Conservation (phyloP, 1,140 invertebrate species). For the Magallana gigas region DNA sequence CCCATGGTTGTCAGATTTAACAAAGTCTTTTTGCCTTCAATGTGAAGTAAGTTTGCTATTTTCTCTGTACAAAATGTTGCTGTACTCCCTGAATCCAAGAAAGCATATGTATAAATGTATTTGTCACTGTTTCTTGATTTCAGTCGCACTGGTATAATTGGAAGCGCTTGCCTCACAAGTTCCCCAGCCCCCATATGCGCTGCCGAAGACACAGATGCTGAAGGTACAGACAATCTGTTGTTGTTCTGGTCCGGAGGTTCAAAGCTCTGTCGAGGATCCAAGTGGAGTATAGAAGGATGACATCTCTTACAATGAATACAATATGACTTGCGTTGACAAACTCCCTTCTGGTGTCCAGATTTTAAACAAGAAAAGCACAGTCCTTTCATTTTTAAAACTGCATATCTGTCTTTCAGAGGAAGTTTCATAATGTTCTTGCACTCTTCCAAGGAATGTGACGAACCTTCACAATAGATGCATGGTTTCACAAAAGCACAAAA, state of each 20-base stretch:
- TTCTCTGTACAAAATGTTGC: constrained; percentile 48
- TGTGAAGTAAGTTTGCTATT: constrained; percentile 8
- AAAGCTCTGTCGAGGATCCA: constrained; percentile 2
- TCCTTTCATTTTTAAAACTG: constrained; percentile 48
- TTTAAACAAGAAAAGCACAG: constrained; percentile 53
- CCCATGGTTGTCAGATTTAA: constrained; percentile 39
- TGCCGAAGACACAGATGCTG: not conserved
- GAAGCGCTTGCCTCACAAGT: constrained; percentile 26
- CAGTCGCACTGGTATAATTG: constrained; percentile 44
- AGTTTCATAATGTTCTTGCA: no score
- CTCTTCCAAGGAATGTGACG: no score
- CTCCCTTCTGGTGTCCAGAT: constrained; percentile 44
- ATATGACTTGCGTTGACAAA: not conserved
- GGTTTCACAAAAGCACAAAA: no score
- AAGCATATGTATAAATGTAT: constrained; percentile 48
- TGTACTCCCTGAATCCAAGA: constrained; percentile 53
- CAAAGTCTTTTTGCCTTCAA: constrained; percentile 39
- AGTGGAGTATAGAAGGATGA: constrained; percentile 1
- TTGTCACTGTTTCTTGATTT: constrained; percentile 44
- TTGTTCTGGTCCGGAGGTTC: not conserved
- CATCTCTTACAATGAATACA: not conserved
- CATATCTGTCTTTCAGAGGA: constrained; percentile 40
- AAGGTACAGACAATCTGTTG: not conserved
- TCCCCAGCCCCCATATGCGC: constrained; percentile 36
- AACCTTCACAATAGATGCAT: no score